Evolutionary conservation across 1,140 invertebrate genomes (phyloP), one percentile per base, ranked within the genome.

Genomic region (Saccostrea cuccullata): DNA sequence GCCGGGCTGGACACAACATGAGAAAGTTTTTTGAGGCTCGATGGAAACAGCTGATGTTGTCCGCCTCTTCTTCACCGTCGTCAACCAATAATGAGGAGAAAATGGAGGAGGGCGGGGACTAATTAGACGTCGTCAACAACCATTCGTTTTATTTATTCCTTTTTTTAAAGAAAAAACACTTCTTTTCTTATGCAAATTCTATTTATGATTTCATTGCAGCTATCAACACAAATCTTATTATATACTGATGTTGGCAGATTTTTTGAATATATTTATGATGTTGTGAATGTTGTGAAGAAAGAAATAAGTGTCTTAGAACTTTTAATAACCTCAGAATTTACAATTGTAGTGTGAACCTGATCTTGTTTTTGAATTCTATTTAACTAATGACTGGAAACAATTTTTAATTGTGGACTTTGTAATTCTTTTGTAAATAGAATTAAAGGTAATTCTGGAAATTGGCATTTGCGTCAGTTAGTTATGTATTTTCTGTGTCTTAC

Each of bases 1-100:
- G 98, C 2, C 97, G 98, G 93, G 98, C 98, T 11, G 98, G 98
- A 9, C 98, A 99, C 94, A 97, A 96, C 90, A 97, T 99, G 97
- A 95, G 98, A 85, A 96, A 97, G 94, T 98, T 98, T 96, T 99
- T 99, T 95, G 98, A 99, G 94, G 96, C 96, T 58, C 96, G 97
- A 58, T 98, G 98, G 98, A 96, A 96, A 85, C 97, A 98, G 92
- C 92, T 97, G 60, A 93, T 92, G 58, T 55, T 89, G 17, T 60
- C 86, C 15, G 58, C 87, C 55, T 36, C 67, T 26, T 26, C 67
- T 13, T 64, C 60, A 0, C 60, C 60, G 20, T 23, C 70, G 26
- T 13, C 70, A 26, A 77, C 23, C 12, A 77, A 26, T 26, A 77
- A 77, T 12, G 70, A 77, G 70, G 70, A 77, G 1, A 77, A 77